Conservation (phyloP, 2,888 invertebrate species). For the Thymelicus acteon region DNA sequence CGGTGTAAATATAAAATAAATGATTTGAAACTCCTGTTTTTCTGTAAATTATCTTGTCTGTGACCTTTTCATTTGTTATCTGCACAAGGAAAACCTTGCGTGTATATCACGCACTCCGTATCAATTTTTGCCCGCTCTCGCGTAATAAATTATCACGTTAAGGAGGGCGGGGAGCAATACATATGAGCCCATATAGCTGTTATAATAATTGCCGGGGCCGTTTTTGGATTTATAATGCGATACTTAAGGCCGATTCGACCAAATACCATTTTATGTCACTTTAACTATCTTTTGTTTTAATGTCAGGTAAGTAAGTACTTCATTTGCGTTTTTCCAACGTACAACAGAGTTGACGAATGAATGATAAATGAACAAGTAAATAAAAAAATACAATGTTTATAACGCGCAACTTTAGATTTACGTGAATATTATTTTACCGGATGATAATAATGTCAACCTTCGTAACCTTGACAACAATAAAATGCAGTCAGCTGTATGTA, state of each 20-base stretch:
- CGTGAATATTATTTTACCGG: no score
- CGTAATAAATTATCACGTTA: slow-evolving; percentile 36
- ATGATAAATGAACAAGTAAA: no score
- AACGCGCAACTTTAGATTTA: no score
- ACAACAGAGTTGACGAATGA: no score
- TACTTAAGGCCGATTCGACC: not conserved
- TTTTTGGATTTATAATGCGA: slow-evolving; percentile 24
- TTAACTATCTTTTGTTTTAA: no score
- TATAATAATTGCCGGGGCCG: slow-evolving; percentile 30
- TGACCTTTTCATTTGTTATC: slow-evolving; percentile 30
- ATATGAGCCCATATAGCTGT: slow-evolving; percentile 29
- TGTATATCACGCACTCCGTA: slow-evolving; percentile 31
- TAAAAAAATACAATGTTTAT: no score
- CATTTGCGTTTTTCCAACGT: no score
- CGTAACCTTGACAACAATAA: no score
- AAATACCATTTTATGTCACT: no score
- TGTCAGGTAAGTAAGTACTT: no score
- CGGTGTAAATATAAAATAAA: not conserved
- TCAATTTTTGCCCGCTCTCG: slow-evolving; percentile 36
- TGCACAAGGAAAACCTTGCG: slow-evolving; percentile 27
- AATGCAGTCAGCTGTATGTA: no score
- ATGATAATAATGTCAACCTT: no score
- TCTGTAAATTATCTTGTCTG: not conserved
- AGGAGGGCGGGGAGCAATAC: slow-evolving; percentile 26
- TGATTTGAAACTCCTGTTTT: slow-evolving; percentile 4